These are phyloP conservation scores for Psilanteris sp. DNA, from an alignment of 1,140 invertebrate genomes.

Conservation along the genomic window DNA sequence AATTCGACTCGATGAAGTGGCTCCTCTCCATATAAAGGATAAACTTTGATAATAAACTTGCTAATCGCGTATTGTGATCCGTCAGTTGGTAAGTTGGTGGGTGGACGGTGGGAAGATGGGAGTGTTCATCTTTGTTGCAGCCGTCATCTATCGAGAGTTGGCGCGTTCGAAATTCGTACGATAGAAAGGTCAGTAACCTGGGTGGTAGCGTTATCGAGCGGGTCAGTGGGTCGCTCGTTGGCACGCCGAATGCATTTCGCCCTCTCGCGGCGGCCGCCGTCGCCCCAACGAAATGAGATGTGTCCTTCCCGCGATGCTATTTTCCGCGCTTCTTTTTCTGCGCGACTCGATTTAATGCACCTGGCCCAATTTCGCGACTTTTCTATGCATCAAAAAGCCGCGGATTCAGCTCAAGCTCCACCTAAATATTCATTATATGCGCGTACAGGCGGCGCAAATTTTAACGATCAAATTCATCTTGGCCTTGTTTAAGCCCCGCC, in stretches of 20 bases:
- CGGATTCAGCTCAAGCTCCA: slow-evolving; percentile 30
- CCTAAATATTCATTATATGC: slow-evolving; percentile 45
- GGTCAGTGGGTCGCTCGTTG: slow-evolving; percentile 80
- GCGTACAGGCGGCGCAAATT: not conserved
- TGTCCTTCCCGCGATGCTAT: slow-evolving; percentile 47
- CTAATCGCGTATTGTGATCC: slow-evolving; percentile 41
- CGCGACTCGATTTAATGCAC: slow-evolving; percentile 44
- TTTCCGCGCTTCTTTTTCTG: slow-evolving; percentile 25
- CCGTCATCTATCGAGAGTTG: slow-evolving; percentile 53
- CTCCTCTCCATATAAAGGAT: slow-evolving; percentile 1
- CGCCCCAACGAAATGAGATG: slow-evolving; percentile 34
- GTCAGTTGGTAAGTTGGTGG: slow-evolving; percentile 8
- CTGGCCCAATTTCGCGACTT: slow-evolving; percentile 48
- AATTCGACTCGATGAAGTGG: slow-evolving; percentile 2
- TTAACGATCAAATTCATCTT: not conserved
- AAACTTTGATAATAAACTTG: slow-evolving; percentile 24
- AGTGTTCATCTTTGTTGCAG: slow-evolving; percentile 53
- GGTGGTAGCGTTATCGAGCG: slow-evolving; percentile 79
- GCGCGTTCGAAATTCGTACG: slow-evolving; percentile 68
- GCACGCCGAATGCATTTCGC: slow-evolving; percentile 73
- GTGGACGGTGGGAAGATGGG: slow-evolving; percentile 3
- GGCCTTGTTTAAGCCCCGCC: slow-evolving; percentile 1
- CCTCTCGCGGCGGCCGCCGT: slow-evolving; percentile 39
- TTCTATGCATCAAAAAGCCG: slow-evolving; percentile 16
- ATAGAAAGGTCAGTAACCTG: slow-evolving; percentile 77